Percentiles rank a stretch among this genome's conserved stretches.
Evolutionary conservation across 2,113 vertebrate species (phyloP).

Genomic region (Puffinus mauretanicus): DNA sequence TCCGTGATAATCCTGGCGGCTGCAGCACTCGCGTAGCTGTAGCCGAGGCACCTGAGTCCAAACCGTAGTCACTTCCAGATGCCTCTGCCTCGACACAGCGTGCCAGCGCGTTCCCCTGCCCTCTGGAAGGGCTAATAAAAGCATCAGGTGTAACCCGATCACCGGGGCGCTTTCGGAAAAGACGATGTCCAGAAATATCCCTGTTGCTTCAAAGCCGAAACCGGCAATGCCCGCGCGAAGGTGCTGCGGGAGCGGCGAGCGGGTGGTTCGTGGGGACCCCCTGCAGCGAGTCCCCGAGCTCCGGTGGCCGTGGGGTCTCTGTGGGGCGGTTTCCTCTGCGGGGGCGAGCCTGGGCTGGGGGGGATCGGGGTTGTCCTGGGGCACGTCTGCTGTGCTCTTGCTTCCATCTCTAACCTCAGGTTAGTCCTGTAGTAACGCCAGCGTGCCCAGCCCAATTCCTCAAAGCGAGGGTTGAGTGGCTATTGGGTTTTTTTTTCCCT

Average conservation of each 20-base stretch:
- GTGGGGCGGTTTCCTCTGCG: accelerated
- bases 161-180: neutral
- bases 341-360: neutral
- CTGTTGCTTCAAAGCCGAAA: accelerated
- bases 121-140: neutral
- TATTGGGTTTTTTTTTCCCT: neutral
- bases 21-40: too few relatives aligned
- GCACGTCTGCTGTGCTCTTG: accelerated
- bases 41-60: neutral
- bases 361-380: neutral
- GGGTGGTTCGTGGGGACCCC: neutral
- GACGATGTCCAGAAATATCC: neutral
- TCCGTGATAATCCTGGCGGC: accelerated
- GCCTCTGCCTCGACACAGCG: neutral
- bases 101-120: neutral
- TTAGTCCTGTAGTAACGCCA: accelerated
- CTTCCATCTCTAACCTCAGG: too few relatives aligned
- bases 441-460: neutral
- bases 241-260: neutral
- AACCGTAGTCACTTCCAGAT: accelerated
- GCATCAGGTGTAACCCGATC: neutral
- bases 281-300: accelerated
- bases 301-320: accelerated
- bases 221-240: accelerated
- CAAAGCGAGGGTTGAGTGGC: accelerated